These are phyloP conservation scores for Rhinopithecus roxellana DNA, from an alignment of 2,113 vertebrate genomes.

Conservation along the genomic window DNA sequence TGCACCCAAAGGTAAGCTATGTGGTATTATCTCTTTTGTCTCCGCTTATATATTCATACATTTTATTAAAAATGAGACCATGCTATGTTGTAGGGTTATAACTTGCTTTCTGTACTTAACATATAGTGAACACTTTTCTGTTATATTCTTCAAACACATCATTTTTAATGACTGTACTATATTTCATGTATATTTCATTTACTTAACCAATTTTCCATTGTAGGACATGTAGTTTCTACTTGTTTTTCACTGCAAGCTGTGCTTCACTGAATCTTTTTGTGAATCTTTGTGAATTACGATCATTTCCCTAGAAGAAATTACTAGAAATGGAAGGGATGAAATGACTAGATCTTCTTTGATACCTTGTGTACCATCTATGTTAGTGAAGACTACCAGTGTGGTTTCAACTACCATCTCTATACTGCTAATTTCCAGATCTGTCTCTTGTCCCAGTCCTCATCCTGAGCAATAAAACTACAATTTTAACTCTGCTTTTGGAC, in stretches of 20 bases:
- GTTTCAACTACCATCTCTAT: background rate
- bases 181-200: background rate
- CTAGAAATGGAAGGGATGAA: background rate
- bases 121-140: background rate
- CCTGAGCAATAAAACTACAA: background rate
- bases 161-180: background rate
- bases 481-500: background rate
- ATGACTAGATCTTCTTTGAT: background rate
- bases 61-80: background rate
- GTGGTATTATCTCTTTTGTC: background rate
- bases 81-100: background rate
- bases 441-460: background rate
- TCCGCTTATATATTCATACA: background rate
- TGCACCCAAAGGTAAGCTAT: background rate
- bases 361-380: background rate
- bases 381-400: background rate
- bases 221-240: background rate
- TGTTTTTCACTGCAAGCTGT: background rate
- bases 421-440: background rate
- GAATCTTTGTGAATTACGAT: background rate
- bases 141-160: background rate
- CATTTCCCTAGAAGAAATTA: background rate
- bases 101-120: background rate
- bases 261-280: background rate
- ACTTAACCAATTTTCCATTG: background rate